Base-by-base conservation (phyloP, 2,113 vertebrate species). In the Etheostoma spectabile region DNA sequence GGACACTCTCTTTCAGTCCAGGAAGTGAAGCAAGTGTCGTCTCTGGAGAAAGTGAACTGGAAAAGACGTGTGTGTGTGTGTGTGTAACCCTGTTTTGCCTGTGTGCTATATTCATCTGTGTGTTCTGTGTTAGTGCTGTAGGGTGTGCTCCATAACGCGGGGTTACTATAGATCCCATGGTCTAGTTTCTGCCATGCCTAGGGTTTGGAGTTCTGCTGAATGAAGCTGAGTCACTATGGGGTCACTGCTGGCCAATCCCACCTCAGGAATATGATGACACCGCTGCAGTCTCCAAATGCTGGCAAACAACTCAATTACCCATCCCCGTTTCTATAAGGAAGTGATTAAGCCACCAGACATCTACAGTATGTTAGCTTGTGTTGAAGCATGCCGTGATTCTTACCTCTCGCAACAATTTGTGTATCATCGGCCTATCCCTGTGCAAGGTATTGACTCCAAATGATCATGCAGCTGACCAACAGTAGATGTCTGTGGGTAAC, bases 201-300 rank as follows among this genome's bases (percentile, higher is more conserved):
- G 30, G 77, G 74, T 63, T 56, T 22, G 42, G 62, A 69, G 75
- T 74, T 19, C 57, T 51, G 74, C 82, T 65, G 57, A 68, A 19
- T 52, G 51, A 11, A 2, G 76, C 85, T 88, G 88, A 93, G 85
- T 88, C 85, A 87, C 79, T 27, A 55, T 59, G 66, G n/a, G 80
- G 56, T 73, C 69, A 71, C 75, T 74, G 62, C 80, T 62, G 68
- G 74, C 73, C 71, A 70, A 73, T 74, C 78, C 57, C 67, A 72
- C 84, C 80, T 56, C 83, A 77, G 75, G 53, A 74, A 69, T 64
- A 82, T 27, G 73, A 76, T 68, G 62, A 68, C 66, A 1, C 4
- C 33, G 66, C 76, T 77, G 19, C 74, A n/a, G 46, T 22, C 73
- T 86, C 55, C 57, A 30, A 77, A 74, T 22, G 52, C 66, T 73